phyloP scores from a whole-genome alignment of 2,113 vertebrate species.

The Columba janthina region DNA sequence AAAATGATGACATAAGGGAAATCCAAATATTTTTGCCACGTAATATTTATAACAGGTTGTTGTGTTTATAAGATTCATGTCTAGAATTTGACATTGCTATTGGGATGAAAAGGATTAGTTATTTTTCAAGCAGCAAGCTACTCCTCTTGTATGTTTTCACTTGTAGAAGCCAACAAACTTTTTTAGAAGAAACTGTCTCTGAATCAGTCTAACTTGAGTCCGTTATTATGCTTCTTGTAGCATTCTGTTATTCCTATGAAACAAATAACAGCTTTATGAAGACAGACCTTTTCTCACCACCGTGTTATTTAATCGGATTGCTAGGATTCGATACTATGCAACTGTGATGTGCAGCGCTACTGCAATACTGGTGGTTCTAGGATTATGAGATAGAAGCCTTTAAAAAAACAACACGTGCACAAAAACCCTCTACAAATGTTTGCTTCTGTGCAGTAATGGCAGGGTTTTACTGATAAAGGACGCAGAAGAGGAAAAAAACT shows the following conservation, averaged over 20 bases:
- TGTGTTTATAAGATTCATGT: background rate
- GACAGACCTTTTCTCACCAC: background rate
- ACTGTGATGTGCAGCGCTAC: background rate
- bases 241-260: background rate
- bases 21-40: background rate
- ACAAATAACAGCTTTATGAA: background rate
- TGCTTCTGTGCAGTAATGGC: background rate
- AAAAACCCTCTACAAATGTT: background rate
- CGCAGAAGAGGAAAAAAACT: background rate
- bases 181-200: background rate
- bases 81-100: background rate
- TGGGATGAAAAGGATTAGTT: background rate
- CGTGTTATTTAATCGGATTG: background rate
- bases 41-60: background rate
- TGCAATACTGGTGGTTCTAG: background rate
- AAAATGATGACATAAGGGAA: background rate
- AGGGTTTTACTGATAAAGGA: background rate
- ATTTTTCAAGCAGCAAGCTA: background rate
- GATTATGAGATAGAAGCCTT: background rate
- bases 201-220: background rate
- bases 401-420: background rate
- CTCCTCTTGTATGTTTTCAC: background rate
- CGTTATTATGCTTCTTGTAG: background rate
- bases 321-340: background rate
- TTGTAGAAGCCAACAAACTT: background rate